Conservation (phyloP, 2,113 vertebrate genomes). For the Cheilinus undulatus region DNA sequence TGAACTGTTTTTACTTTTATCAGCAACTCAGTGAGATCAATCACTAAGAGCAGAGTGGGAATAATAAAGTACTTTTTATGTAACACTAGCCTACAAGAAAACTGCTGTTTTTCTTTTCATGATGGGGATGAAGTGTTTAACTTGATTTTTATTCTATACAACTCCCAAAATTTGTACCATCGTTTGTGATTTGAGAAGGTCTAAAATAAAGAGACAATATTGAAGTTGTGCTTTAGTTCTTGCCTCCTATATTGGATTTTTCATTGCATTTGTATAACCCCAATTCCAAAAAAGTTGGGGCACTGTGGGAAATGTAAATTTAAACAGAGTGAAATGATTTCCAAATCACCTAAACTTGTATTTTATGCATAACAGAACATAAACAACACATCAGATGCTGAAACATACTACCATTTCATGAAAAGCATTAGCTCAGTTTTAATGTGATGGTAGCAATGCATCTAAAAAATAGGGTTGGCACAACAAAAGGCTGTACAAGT, state of each 20-base stretch:
- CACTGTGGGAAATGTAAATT: too few relatives aligned
- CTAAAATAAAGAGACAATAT: constrained; percentile 53
- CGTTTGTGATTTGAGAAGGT: constrained; percentile 34
- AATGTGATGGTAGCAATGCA: too few relatives aligned
- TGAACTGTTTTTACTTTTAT: background rate
- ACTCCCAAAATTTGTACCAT: constrained; percentile 32
- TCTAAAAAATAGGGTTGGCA: too few relatives aligned
- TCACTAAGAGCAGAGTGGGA: background rate
- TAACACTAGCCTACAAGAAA: background rate
- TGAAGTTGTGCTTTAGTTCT: background rate
- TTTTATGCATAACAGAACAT: too few relatives aligned
- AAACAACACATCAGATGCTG: too few relatives aligned
- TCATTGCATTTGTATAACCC: background rate
- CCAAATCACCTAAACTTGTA: too few relatives aligned
- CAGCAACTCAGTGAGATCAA: background rate
- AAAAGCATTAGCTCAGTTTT: too few relatives aligned
- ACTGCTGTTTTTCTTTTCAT: background rate
- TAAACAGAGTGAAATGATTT: too few relatives aligned
- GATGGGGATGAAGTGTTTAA: constrained; percentile 28
- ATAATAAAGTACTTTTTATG: background rate
- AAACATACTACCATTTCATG: too few relatives aligned
- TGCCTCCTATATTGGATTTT: background rate
- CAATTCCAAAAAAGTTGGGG: too few relatives aligned
- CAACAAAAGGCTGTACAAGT: too few relatives aligned
- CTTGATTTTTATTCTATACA: constrained; percentile 34